Base-by-base conservation (phyloP, 2,113 vertebrate species). In the Cacatua alba region DNA sequence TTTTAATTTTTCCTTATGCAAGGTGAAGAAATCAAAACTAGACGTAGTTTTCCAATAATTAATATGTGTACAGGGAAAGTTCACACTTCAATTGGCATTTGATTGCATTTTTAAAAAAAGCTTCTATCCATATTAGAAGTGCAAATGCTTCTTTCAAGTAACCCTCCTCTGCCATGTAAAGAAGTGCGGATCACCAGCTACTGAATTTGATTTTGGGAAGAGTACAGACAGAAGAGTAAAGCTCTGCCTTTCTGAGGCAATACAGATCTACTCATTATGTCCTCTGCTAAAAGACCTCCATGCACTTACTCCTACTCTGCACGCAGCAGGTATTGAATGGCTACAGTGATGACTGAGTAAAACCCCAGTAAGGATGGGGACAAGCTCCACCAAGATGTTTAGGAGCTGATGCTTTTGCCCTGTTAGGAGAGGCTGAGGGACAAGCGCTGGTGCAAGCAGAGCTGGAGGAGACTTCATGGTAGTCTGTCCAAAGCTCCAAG, bases 81-180 rank as follows among this genome's bases (percentile, higher is more conserved):
- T 37, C 37, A n/a, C 2, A 1, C 7, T 6, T 52, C 35, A n/a
- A 0, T 7, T 39, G 31, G 33, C 60, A 35, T 33, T 2, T 28
- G 46, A 23, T 24, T 11, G 46, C 52, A 13, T 59, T 59, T n/a
- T 29, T 6, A 1, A 5, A 25, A 28, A 13, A 15, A 9, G 5
- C 33, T 69, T n/a, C 51, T 24, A 13, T 24, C 39, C 29, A 31
- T 48, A 7, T 28, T 74, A 23, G 49, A 18, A 75, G 55, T n/a
- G 53, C 53, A n/a, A 33, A 29, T 55, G 31, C 35, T 51, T 39
- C 41, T 39, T 74, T 41, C 62, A 7, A 7, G 12, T 7, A 64
- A 57, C 23, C 11, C 17, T 37, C 35, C 51, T n/a, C 72, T 35
- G 16, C 24, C 2, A 0, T 5, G 52, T n/a, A 28, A 49, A n/a